Evolutionary conservation across 2,113 vertebrate species (phyloP).

Genomic region (Propithecus coquereli): DNA sequence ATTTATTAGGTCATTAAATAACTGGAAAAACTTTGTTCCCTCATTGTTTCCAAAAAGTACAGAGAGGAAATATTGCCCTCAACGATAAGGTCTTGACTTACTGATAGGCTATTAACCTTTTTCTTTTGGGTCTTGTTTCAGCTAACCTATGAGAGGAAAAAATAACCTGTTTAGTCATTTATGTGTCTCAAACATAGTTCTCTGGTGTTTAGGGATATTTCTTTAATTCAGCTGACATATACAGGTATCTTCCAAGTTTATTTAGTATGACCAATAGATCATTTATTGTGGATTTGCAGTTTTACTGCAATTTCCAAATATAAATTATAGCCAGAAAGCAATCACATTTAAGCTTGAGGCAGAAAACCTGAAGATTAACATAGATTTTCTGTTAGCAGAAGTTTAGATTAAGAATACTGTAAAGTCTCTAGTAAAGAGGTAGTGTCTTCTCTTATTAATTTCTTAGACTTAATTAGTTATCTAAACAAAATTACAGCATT

Average conservation of each 20-base stretch:
- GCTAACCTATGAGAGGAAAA: not conserved
- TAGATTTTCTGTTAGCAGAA: constrained; percentile 10
- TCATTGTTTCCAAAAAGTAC: constrained; percentile 6
- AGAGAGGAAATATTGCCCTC: not conserved
- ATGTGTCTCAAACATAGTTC: constrained; percentile 20
- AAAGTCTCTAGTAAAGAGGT: not conserved
- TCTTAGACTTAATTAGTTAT: not conserved
- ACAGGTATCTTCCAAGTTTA: constrained; percentile 1
- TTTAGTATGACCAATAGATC: not conserved
- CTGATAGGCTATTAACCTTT: not conserved
- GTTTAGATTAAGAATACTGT: not conserved
- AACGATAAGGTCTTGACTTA: not conserved
- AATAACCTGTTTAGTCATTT: not conserved
- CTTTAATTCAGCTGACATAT: not conserved
- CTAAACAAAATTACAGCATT: not conserved
- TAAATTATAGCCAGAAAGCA: not conserved
- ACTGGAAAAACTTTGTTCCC: not conserved
- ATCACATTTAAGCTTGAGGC: not conserved
- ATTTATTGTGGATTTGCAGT: not conserved
- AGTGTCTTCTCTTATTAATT: not conserved
- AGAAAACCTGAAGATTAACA: not conserved
- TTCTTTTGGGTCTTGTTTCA: constrained; percentile 42
- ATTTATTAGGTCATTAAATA: constrained; percentile 15
- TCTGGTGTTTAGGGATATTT: not conserved
- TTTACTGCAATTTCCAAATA: not conserved